Evolutionary conservation across 2,888 invertebrate genomes (phyloP), one percentile per base, ranked within the genome.

Genomic region (Platypus cylindrus): DNA sequence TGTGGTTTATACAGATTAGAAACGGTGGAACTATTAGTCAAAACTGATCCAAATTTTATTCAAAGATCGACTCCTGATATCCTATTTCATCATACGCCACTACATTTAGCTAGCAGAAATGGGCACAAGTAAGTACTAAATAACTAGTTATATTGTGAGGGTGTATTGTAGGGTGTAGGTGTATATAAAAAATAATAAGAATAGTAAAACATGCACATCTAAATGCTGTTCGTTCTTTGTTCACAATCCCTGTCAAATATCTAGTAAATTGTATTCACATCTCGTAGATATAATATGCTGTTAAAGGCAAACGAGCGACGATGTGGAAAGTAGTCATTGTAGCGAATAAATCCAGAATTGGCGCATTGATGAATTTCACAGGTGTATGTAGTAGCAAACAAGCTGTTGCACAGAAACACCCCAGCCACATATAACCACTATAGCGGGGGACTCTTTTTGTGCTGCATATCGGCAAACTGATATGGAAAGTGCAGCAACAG

Each of bases 71-170:
- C 48, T 55, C 57, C 62, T 32, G 58, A 62, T 41, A 56, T 55
- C 36, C 50, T 61, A 38, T 78, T 78, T 58, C 70, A 78, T 39
- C 79, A 86, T 54, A 83, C 93, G 7, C 84, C 91, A 1, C 70
- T 95, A n/a, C 94, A 94, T 61, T 70, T 90, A 45, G 94, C 94
- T 41, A 85, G 89, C 56, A 77, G 86, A 47, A 89, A 91, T 65
- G 95, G 94, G 4, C 85, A 86, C 63, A 80, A 79, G 83, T 84
- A 58, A 75, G 76, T 71, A 16, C 5, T 29, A 16, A 20, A 20
- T 20, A 20, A n/a, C n/a, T n/a, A n/a, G n/a, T n/a, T n/a, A n/a
- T n/a, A n/a, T n/a, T n/a, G n/a, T n/a, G n/a, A n/a, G n/a, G n/a
- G n/a, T n/a, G n/a, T n/a, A n/a, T n/a, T n/a, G n/a, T n/a, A n/a